Conservation (phyloP, 2,113 vertebrate species). For the Lipophrys pholis region DNA sequence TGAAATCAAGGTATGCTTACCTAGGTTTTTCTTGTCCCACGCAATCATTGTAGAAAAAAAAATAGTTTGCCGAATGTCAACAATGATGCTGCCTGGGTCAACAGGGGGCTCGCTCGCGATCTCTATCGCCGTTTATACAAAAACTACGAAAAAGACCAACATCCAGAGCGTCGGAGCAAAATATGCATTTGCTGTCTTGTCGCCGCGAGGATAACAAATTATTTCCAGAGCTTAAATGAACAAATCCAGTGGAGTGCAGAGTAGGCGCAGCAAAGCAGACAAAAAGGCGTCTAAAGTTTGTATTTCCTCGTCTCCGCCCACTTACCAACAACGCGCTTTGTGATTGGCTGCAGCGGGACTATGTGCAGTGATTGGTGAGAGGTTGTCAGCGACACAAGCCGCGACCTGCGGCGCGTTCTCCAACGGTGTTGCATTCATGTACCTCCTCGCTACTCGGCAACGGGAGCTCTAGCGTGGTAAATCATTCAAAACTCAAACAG, state of each 20-base stretch:
- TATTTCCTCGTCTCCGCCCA: slow-evolving; percentile 57
- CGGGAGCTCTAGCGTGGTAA: no score
- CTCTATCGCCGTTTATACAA: background rate
- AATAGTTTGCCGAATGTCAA: slow-evolving; percentile 59
- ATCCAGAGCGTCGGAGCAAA: background rate
- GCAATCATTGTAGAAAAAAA: background rate
- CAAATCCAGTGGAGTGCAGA: no score
- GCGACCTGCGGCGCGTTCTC: slow-evolving; percentile 61
- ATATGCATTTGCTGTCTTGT: fast-evolving
- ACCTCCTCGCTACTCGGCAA: no score
- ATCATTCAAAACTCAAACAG: background rate
- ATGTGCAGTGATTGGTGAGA: slow-evolving; percentile 58
- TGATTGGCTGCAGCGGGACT: slow-evolving; percentile 67
- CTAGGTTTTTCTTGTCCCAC: no score
- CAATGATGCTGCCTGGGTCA: slow-evolving; percentile 42
- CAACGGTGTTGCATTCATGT: no score
- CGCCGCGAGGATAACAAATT: background rate
- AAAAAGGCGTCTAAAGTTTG: slow-evolving; percentile 33
- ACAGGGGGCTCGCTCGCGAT: slow-evolving; percentile 48
- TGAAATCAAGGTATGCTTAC: no score
- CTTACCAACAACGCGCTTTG: slow-evolving; percentile 22
- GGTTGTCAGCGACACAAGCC: slow-evolving; percentile 9
- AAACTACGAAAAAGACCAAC: background rate
- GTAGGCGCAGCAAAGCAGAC: no score
- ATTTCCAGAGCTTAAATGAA: no score